Evolutionary conservation across 2,797 vertebrate genomes (phyloP).

Genomic region (Xerus rutilus): DNA sequence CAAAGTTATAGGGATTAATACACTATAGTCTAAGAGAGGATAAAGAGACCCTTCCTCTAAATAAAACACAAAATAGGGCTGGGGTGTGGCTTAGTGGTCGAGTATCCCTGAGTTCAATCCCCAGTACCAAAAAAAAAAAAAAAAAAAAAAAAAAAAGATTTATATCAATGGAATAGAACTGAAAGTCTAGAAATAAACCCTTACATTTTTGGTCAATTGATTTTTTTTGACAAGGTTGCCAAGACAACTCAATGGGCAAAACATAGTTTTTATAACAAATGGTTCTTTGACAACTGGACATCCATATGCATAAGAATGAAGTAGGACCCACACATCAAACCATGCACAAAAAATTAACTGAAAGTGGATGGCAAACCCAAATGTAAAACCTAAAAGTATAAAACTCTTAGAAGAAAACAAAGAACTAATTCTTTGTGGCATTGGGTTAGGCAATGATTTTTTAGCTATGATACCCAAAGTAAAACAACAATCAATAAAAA

Average conservation of each 20-base stretch:
- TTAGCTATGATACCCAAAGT: not conserved
- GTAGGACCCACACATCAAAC: not conserved
- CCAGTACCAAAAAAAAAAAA: too few species aligned
- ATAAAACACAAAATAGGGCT: too few species aligned
- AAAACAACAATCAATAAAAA: not conserved
- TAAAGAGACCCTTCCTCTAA: not conserved
- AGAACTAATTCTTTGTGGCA: not conserved
- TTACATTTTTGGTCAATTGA: not conserved
- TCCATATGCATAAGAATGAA: not conserved
- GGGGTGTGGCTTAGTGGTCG: too few species aligned
- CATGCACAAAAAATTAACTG: not conserved
- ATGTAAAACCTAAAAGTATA: not conserved
- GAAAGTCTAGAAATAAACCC: not conserved
- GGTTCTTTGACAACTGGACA: not conserved
- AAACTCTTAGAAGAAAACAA: not conserved
- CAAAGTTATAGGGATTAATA: not conserved
- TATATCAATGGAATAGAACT: not conserved
- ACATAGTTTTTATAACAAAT: not conserved
- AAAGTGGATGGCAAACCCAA: not conserved
- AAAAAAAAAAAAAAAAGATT: too few species aligned
- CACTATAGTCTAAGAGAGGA: not conserved
- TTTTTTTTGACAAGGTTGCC: not conserved
- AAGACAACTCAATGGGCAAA: not conserved
- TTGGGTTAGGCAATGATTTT: conserved; percentile 3
- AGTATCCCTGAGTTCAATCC: too few species aligned